Conservation (phyloP, 1,140 invertebrate species). For the Diprion similis region DNA sequence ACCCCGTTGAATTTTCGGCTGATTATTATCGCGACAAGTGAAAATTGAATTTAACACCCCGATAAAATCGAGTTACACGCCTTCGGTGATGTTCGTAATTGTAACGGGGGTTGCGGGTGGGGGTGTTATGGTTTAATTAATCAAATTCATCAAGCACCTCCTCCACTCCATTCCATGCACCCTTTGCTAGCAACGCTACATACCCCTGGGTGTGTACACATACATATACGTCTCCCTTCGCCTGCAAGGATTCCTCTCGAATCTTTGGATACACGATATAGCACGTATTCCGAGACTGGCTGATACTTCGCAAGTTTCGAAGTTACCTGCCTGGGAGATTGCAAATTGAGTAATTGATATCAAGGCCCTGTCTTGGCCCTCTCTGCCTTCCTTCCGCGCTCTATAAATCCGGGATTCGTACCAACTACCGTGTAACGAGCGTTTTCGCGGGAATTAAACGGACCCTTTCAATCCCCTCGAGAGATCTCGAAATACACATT, state of each 20-base stretch:
- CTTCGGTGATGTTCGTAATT: too few relatives aligned
- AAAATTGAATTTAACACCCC: too few relatives aligned
- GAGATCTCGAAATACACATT: background rate
- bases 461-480: background rate
- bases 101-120: background rate
- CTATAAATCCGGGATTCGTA: background rate
- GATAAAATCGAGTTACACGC: too few relatives aligned
- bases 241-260: background rate
- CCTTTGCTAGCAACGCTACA: background rate
- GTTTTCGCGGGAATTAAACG: background rate
- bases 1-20: too few relatives aligned
- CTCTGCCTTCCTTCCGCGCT: too few relatives aligned
- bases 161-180: background rate
- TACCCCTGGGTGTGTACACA: too few relatives aligned
- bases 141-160: background rate
- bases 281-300: background rate
- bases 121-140: background rate
- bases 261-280: background rate
- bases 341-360: slow-evolving; percentile 8
- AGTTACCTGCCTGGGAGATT: background rate
- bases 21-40: too few relatives aligned
- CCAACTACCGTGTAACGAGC: background rate
- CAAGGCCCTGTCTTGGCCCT: background rate
- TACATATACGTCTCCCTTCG: too few relatives aligned
- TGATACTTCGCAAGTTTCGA: background rate